Percentiles rank a stretch among this genome's conserved stretches.
phyloP scores from a whole-genome alignment of 2,888 invertebrate species.

The Molanna angustata region DNA sequence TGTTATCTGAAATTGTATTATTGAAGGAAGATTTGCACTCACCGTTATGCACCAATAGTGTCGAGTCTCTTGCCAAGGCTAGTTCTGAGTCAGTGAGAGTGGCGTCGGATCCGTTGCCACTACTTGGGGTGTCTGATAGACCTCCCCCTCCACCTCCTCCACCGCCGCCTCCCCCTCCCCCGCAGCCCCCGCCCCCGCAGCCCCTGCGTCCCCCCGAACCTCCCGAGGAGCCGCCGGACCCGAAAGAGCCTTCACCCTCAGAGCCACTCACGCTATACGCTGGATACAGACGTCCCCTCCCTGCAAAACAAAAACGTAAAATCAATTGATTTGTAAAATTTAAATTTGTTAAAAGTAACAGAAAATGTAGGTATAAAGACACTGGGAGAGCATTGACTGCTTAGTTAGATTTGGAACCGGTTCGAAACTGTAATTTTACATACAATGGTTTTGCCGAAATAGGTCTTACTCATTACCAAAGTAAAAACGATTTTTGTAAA shows the following conservation, averaged over 20 bases:
- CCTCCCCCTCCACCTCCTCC: constrained; percentile 65
- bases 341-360: too few relatives aligned
- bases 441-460: too few relatives aligned
- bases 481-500: too few relatives aligned
- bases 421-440: too few relatives aligned
- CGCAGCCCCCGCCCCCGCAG: constrained; percentile 50
- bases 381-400: too few relatives aligned
- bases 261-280: constrained; percentile 75
- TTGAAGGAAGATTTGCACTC: constrained; percentile 39
- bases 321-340: too few relatives aligned
- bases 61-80: constrained; percentile 77
- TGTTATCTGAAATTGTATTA: not conserved
- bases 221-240: constrained; percentile 53
- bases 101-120: constrained; percentile 83
- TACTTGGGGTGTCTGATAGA: constrained; percentile 76
- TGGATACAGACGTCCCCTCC: constrained; percentile 80
- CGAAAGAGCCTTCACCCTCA: constrained; percentile 67
- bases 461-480: too few relatives aligned
- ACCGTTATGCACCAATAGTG: constrained; percentile 83
- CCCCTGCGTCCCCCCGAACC: constrained; percentile 70
- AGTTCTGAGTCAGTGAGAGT: constrained; percentile 82
- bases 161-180: constrained; percentile 52
- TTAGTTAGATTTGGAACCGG: too few relatives aligned
- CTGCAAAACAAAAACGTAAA: constrained; percentile 47
- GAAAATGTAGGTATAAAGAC: too few relatives aligned